Evolutionary conservation across 2,113 vertebrate species (phyloP), one percentile per base, ranked within the genome.

Genomic region (Melanotaenia duboulayi): DNA sequence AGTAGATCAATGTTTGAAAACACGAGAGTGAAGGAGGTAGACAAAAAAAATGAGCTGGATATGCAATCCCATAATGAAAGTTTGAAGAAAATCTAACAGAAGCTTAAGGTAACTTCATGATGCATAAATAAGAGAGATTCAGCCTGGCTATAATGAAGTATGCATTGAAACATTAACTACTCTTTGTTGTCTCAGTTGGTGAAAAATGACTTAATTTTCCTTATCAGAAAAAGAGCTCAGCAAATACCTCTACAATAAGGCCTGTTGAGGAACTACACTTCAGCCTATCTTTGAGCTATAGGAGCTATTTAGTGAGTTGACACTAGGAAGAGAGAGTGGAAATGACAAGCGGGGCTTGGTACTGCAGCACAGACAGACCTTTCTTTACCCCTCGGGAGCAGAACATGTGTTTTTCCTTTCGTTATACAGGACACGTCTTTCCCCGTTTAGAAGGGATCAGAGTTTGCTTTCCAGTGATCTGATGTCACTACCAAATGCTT

Each of bases 331-430:
- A 71, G 49, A 39, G 57, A 54, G 57, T 68, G 75, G 60, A 81
- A 82, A 75, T 6, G 65, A 32, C 19, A 65, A 80, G 86, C 52
- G 22, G 64, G 32, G 51, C 56, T 65, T 65, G 42, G 14, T 35
- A 75, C 55, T 50, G 72, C 66, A 81, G 65, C 71, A 88, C 87
- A 88, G 74, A 62, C 39, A 42, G 66, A 83, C 69, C 76, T 79
- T 85, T 88, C 76, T 89, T 61, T 58, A 4, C 48, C 82, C 35
- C 70, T 64, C 32, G 13, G 75, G 74, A 76, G 52, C 49, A 42
- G 8, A 66, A 42, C 44, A 39, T 24, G 2, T 51, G 54, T 57
- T 62, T 66, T 69, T 71, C 32, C 37, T 28, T 65, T 19, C n/a
- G 2, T 37, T 24, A 19, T 20, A 57, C 23, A 51, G 48, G 7